Conservation (phyloP, 2,797 vertebrate species). For the Triplophysa bombifrons region DNA sequence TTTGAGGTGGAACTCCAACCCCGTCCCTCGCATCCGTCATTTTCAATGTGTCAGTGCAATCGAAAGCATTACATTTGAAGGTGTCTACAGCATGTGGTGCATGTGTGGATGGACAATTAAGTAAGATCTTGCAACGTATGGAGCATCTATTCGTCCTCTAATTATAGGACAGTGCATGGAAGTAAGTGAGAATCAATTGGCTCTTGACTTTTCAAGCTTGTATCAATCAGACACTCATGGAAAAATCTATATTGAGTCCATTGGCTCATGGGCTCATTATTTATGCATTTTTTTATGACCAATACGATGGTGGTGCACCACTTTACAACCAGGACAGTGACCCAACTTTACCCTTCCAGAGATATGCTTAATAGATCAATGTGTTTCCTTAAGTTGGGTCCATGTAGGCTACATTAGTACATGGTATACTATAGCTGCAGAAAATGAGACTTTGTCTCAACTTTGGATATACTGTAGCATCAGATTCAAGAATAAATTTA, state of each 20-base stretch:
- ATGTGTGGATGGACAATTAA: neutral
- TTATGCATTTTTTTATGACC: conserved; percentile 75
- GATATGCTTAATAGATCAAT: conserved; percentile 28
- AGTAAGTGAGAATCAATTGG: conserved; percentile 62
- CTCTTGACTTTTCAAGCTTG: conserved; percentile 76
- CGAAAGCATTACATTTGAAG: neutral
- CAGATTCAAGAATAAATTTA: neutral
- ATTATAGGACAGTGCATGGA: conserved; percentile 35
- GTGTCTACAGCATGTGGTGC: neutral
- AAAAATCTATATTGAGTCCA: conserved; percentile 74
- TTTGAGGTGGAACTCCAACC: too few species aligned
- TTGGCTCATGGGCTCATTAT: conserved; percentile 73
- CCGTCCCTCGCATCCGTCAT: too few species aligned
- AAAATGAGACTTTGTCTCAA: neutral
- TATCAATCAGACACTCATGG: conserved; percentile 78
- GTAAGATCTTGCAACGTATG: neutral
- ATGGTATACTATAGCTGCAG: conserved; percentile 1
- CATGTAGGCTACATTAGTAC: neutral
- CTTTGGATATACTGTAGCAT: neutral
- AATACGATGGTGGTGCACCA: conserved; percentile 59
- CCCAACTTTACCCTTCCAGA: conserved; percentile 15
- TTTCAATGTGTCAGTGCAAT: neutral
- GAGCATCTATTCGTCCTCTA: conserved; percentile 32
- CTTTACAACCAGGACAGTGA: conserved; percentile 43
- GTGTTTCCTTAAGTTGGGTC: conserved; percentile 27